phyloP scores from a whole-genome alignment of 2,113 vertebrate species.

The Pan troglodytes region NHGRI_mPanTro3-v2.1_pri NC_072408.2:92484001-92484500 shows the following conservation, averaged over 20 bases:
- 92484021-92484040: not conserved
- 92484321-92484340: not conserved
- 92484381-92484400: not conserved
- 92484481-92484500: too few species aligned
- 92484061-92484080: not conserved
- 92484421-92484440: too few species aligned
- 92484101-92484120: conserved; percentile 50
- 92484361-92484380: not conserved
- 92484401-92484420: not conserved
- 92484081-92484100: conserved; percentile 17
- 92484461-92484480: too few species aligned
- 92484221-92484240: conserved; percentile 43
- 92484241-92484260: not conserved
- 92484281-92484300: not conserved
- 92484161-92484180: not conserved
- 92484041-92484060: not conserved
- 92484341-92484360: not conserved
- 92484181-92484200: too few species aligned
- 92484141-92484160: conserved; percentile 57
- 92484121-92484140: conserved; percentile 33
- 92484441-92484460: too few species aligned
- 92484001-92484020: conserved; percentile 27
- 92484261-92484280: conserved; percentile 34
- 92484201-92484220: not conserved
- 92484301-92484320: not conserved